Evolutionary conservation across 37 sponge, comb jelly and placozoan species (phyloP).

Genomic region (Beroe forskalii): DNA sequence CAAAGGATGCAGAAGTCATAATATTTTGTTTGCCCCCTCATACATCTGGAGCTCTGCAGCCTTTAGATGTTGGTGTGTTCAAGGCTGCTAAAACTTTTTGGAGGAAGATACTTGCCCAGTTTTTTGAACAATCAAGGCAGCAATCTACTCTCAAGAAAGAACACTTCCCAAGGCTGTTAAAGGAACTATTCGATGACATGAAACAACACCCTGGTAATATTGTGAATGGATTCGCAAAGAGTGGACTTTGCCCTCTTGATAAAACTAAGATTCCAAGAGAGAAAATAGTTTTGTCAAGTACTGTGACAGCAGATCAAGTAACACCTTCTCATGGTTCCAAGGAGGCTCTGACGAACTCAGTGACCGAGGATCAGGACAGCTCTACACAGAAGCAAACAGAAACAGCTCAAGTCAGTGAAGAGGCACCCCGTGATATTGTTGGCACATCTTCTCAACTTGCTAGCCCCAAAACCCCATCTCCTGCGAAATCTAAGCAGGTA

Average conservation of each 20-base stretch:
- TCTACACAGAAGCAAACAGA: no score
- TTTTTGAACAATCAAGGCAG: background rate
- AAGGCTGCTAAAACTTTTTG: background rate
- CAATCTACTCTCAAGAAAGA: background rate
- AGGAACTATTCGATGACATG: background rate
- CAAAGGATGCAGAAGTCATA: background rate
- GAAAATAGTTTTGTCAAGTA: background rate
- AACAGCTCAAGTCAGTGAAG: no score
- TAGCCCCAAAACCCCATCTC: no score
- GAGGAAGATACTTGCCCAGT: background rate
- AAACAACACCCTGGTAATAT: background rate
- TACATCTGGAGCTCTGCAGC: background rate
- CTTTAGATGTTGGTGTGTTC: constrained; percentile 29
- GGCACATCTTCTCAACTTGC: no score
- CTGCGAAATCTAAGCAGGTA: no score
- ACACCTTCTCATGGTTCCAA: no score
- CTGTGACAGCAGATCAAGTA: no score
- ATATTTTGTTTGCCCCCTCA: background rate
- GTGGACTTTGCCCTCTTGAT: background rate
- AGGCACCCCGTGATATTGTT: no score
- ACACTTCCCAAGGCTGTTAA: background rate
- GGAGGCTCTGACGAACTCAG: no score
- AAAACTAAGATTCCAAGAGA: background rate
- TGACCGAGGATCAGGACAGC: no score
- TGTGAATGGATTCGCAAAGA: constrained; percentile 1